Conservation (phyloP, 2,888 invertebrate genomes). For the Sicus ferrugineus region DNA sequence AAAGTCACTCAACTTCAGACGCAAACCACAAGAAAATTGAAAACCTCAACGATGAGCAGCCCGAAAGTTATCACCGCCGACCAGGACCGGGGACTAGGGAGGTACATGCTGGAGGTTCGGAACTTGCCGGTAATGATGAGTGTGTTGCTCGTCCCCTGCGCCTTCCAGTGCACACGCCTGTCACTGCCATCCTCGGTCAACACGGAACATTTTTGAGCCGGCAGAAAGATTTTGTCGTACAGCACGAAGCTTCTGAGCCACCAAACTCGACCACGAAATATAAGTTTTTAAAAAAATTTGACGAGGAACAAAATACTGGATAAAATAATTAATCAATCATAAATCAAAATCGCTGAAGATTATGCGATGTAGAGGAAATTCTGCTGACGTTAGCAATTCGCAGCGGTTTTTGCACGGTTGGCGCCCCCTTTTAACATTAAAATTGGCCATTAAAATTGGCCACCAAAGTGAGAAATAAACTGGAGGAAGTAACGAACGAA, state of each 20-base stretch:
- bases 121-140: too few relatives aligned
- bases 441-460: not conserved
- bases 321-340: conserved; percentile 29
- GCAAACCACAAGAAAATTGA: not conserved
- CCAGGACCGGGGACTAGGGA: too few relatives aligned
- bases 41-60: not conserved
- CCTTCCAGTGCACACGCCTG: too few relatives aligned
- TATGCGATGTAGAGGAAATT: conserved; percentile 20
- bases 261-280: not conserved
- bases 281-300: not conserved
- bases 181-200: too few relatives aligned
- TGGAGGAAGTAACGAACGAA: too few relatives aligned
- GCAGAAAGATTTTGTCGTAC: too few relatives aligned
- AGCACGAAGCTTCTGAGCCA: not conserved
- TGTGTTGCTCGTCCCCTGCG: too few relatives aligned
- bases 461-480: conserved; percentile 21
- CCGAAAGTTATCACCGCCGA: too few relatives aligned
- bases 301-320: not conserved
- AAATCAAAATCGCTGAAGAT: conserved; percentile 29
- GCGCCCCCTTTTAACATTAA: conserved; percentile 12
- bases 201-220: too few relatives aligned
- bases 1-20: not conserved
- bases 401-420: conserved; percentile 25
- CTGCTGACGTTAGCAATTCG: conserved; percentile 32
- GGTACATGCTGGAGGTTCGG: too few relatives aligned